Evolutionary conservation across 1,140 invertebrate genomes (phyloP), one percentile per base, ranked within the genome.

Genomic region (Teleopsis dalmanni): DNA sequence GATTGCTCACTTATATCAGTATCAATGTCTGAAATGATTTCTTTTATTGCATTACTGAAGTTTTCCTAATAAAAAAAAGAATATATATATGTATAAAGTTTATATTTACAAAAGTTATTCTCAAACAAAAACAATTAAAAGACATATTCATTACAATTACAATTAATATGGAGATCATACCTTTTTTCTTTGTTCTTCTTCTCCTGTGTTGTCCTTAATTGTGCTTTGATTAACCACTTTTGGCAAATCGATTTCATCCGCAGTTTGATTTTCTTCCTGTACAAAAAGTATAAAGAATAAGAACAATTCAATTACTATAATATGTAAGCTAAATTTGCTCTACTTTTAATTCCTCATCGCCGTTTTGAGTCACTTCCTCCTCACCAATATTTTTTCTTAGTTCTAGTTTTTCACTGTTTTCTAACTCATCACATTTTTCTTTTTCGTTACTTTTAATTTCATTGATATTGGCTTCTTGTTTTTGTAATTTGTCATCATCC

Each of bases 1-100:
- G 65, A 62, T 42, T 68, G 60, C 0, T 72, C 72, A 26, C 52
- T 62, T 11, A 77, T 77, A 54, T 73, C 76, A 25, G 67, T 67
- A 58, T 80, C 78, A 56, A 80, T 76, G 59, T 80, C 78, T 4
- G 75, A 78, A 52, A 80, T 80, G 43, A 81, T 80, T 55, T 80
- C 76, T 48, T 78, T 76, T 25, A 81, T 64, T 13, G 74, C 72
- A 49, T 75, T 76, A 52, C 77, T 79, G 37, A 79, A 76, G 52
- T 71, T 75, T 46, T 74, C 75, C 53, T 79, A 73, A 50, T 73
- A 64, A 33, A 16, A 13, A 31, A 35, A 48, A 13, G 11, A 22
- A 18, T 16, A 11, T 33, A 6, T 19, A 21, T 19, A 13, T 35
- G 14, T n/a, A n/a, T n/a, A 43, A 23, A n/a, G 2, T 19, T 29